phyloP scores from a whole-genome alignment of 2,113 vertebrate genomes.

The Tenrec ecaudatus region DNA sequence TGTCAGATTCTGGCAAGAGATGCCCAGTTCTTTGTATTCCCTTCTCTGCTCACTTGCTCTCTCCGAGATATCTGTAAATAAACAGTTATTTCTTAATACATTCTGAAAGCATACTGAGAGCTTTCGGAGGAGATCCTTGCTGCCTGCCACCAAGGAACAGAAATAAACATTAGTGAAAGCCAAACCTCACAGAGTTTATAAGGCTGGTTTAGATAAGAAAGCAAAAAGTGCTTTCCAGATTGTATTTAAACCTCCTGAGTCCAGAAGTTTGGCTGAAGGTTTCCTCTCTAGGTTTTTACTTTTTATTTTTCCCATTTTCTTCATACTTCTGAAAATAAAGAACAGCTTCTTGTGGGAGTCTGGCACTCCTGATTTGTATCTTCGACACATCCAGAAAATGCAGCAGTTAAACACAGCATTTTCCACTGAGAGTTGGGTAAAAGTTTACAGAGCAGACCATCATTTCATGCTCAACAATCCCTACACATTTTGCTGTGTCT shows the following conservation, averaged over 20 bases:
- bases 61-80: conserved; percentile 45
- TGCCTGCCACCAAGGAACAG: conserved; percentile 38
- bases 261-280: background rate
- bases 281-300: background rate
- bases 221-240: conserved; percentile 36
- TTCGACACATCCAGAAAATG: conserved; percentile 2
- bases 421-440: too few species aligned
- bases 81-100: conserved; percentile 61
- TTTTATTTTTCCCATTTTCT: background rate
- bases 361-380: conserved; percentile 4
- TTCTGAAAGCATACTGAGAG: conserved; percentile 41
- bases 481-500: too few species aligned
- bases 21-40: background rate
- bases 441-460: too few species aligned
- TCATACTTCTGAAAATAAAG: conserved; percentile 23
- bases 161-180: conserved; percentile 62
- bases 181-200: conserved; percentile 48
- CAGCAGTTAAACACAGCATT: background rate
- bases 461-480: too few species aligned
- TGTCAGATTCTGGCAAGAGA: conserved; percentile 54
- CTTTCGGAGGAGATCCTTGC: conserved; percentile 12
- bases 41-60: background rate
- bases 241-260: conserved; percentile 59
- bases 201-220: conserved; percentile 51
- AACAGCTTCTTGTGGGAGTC: background rate